These are phyloP conservation scores for Chiloscyllium punctatum DNA, from an alignment of 2,797 vertebrate species.

Conservation along the genomic window DNA sequence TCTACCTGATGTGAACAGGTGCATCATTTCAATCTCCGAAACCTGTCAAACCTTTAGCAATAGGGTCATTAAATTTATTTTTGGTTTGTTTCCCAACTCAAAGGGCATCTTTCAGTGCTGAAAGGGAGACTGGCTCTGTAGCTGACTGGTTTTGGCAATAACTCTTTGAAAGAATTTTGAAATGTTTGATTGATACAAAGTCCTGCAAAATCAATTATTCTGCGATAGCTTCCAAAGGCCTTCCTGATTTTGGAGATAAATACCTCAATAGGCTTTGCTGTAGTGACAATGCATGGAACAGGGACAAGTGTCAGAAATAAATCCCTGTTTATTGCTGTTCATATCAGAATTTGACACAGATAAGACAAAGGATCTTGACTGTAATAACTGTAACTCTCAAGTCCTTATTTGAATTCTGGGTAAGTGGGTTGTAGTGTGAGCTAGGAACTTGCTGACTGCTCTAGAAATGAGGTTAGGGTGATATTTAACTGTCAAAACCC, in stretches of 20 bases:
- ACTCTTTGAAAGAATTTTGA: neutral
- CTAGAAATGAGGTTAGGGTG: no score
- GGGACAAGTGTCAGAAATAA: neutral
- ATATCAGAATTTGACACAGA: neutral
- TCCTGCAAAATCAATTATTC: neutral
- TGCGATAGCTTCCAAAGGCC: neutral
- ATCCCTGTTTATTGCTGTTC: neutral
- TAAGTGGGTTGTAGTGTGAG: no score
- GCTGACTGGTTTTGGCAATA: neutral
- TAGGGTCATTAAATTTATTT: neutral
- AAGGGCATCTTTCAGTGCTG: neutral
- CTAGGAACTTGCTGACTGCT: no score
- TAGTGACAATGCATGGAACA: neutral
- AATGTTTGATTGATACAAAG: neutral
- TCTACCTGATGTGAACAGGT: neutral
- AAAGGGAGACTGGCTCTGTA: neutral
- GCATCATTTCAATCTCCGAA: neutral
- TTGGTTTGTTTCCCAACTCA: neutral
- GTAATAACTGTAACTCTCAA: no score
- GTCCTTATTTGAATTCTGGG: no score
- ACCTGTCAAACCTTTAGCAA: neutral
- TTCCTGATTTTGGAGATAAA: neutral
- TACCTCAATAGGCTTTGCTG: neutral
- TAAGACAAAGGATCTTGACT: neutral
- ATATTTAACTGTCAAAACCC: no score